Percentiles rank a stretch among this genome's conserved stretches.
These are phyloP conservation scores for Aporophyla nigra DNA, from an alignment of 2,888 invertebrate genomes.

Conservation along the genomic window DNA sequence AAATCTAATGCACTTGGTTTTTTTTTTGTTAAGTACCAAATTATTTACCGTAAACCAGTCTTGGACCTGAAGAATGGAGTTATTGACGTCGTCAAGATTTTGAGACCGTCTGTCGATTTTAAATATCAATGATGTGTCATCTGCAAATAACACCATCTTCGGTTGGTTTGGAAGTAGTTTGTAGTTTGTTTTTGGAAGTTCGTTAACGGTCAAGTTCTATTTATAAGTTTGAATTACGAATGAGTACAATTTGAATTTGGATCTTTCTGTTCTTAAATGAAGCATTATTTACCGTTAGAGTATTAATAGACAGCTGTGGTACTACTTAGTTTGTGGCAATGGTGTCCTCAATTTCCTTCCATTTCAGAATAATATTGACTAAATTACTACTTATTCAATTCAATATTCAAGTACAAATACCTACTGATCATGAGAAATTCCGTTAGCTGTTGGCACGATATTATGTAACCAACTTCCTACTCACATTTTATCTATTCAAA, in stretches of 20 bases:
- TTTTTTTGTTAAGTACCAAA: no score
- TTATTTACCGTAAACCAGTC: no score
- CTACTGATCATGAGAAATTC: conserved; percentile 22
- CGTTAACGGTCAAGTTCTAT: conserved; percentile 76
- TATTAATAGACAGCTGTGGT: not conserved
- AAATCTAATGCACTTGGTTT: no score
- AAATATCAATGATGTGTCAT: no score
- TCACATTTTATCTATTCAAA: not conserved
- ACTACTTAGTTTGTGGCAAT: not conserved
- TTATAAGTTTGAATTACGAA: not conserved
- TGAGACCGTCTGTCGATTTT: no score
- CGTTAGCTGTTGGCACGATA: not conserved
- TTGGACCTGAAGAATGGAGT: no score
- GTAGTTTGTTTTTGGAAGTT: conserved; percentile 72
- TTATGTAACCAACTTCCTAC: not conserved
- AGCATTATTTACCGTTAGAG: not conserved
- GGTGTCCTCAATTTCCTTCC: conserved; percentile 2
- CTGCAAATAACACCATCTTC: no score
- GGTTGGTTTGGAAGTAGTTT: no score
- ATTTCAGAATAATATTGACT: not conserved
- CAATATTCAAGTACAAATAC: conserved; percentile 10
- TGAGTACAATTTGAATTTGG: conserved; percentile 7
- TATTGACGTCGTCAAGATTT: no score
- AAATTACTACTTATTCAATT: not conserved
- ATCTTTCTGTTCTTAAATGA: not conserved